Evolutionary conservation across 2,888 invertebrate genomes (phyloP).

Genomic region (Sinodicranocentrus sp.): DNA sequence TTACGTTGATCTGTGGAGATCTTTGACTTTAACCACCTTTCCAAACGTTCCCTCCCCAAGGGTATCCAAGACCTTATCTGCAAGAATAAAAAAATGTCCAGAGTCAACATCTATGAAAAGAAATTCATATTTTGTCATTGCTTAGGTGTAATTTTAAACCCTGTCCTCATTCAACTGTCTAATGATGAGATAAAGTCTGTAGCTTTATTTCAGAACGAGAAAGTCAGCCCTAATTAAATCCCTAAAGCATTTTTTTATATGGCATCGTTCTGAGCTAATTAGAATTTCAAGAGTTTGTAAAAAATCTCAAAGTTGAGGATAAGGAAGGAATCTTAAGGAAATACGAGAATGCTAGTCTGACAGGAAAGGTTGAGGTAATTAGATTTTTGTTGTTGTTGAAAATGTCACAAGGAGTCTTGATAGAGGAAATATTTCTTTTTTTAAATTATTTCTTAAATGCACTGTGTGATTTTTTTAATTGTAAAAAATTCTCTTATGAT

Average conservation of each 20-base stretch:
- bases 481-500: constrained; percentile 62
- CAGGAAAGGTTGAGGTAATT: too few relatives aligned
- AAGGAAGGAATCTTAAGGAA: too few relatives aligned
- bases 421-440: too few relatives aligned
- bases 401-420: too few relatives aligned
- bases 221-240: constrained; percentile 2
- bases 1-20: constrained; percentile 91
- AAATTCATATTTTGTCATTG: neutral
- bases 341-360: too few relatives aligned
- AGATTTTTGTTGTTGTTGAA: too few relatives aligned
- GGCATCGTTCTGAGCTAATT: too few relatives aligned
- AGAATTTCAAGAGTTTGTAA: too few relatives aligned
- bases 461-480: neutral
- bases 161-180: constrained; percentile 1
- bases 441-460: too few relatives aligned
- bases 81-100: constrained; percentile 80
- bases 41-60: constrained; percentile 99
- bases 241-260: too few relatives aligned
- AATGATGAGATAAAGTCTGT: neutral
- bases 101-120: too few relatives aligned
- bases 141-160: neutral
- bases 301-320: too few relatives aligned
- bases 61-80: constrained; percentile 99
- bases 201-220: constrained; percentile 9
- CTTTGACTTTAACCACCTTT: constrained; percentile 99